Conservation (phyloP, 2,797 vertebrate genomes). For the Coregonus suidteri region DNA sequence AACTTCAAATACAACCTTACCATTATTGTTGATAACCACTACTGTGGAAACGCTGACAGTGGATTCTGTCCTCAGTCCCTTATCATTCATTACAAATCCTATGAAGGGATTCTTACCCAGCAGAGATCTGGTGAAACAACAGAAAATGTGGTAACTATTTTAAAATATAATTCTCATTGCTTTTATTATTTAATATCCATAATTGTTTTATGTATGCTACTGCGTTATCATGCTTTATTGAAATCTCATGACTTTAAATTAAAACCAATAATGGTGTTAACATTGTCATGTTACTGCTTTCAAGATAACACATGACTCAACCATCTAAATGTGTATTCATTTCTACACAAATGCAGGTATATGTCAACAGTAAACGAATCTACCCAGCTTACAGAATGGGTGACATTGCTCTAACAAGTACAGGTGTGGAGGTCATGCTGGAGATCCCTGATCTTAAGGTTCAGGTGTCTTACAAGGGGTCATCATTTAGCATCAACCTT, state of each 20-base stretch:
- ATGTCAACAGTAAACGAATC: conserved; percentile 74
- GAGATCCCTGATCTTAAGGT: conserved; percentile 69
- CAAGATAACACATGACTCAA: background rate
- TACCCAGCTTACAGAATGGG: conserved; percentile 78
- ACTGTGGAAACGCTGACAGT: conserved; percentile 62
- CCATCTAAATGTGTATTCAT: background rate
- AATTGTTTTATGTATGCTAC: too few species aligned
- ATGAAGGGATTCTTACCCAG: conserved; percentile 73
- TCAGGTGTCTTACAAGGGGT: conserved; percentile 72
- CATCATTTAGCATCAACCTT: conserved; percentile 78
- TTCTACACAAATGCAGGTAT: conserved; percentile 70
- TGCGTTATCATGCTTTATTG: too few species aligned
- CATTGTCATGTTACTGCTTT: too few species aligned
- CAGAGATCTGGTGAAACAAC: conserved; percentile 12
- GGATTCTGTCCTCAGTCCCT: conserved; percentile 68
- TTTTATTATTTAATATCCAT: too few species aligned
- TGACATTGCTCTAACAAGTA: conserved; percentile 70
- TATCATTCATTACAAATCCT: conserved; percentile 72
- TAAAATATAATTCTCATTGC: too few species aligned
- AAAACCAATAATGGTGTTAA: too few species aligned
- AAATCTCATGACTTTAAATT: too few species aligned
- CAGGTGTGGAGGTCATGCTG: conserved; percentile 75
- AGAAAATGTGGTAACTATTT: conserved; percentile 47
- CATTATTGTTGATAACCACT: conserved; percentile 78
- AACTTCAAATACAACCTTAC: conserved; percentile 63